Percentiles rank a stretch among this genome's conserved stretches.
Evolutionary conservation across 1,140 invertebrate genomes (phyloP).

Genomic region (Chionoecetes opilio): DNA sequence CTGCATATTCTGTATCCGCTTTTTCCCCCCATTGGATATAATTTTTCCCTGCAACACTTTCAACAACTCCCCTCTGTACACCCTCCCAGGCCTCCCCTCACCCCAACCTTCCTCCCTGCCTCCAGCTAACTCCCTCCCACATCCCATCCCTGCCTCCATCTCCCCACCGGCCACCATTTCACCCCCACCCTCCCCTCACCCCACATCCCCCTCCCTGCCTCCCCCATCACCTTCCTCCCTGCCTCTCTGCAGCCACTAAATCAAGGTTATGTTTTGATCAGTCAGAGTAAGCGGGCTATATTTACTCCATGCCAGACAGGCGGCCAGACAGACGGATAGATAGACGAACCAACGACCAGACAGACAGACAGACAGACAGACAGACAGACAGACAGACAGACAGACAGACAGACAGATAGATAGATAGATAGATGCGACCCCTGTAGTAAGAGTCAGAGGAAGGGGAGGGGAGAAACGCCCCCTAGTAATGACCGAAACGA

Average conservation of each 20-base stretch:
- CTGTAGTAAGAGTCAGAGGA: neutral
- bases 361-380: constrained; percentile 32
- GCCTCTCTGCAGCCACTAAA: neutral
- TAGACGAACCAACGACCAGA: neutral
- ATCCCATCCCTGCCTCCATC: neutral
- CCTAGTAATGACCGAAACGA: neutral
- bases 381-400: constrained; percentile 23
- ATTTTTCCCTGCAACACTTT: neutral
- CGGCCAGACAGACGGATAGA: neutral
- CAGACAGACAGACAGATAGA: too few species aligned
- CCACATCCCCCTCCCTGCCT: neutral
- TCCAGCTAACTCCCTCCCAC: constrained; percentile 13
- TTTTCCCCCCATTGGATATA: neutral
- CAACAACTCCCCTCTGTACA: constrained; percentile 22
- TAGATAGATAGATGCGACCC: neutral
- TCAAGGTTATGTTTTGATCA: constrained; percentile 30
- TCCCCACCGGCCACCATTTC: neutral
- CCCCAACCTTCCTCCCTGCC: neutral
- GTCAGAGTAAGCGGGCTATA: neutral
- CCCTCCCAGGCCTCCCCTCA: constrained; percentile 34
- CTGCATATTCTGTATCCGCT: neutral
- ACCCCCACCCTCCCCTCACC: neutral
- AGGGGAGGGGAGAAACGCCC: neutral
- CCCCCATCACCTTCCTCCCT: neutral
- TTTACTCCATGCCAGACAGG: neutral